Evolutionary conservation across 2,113 vertebrate genomes (phyloP), one percentile per base, ranked within the genome.

Genomic region (Pygoscelis adeliae): DNA sequence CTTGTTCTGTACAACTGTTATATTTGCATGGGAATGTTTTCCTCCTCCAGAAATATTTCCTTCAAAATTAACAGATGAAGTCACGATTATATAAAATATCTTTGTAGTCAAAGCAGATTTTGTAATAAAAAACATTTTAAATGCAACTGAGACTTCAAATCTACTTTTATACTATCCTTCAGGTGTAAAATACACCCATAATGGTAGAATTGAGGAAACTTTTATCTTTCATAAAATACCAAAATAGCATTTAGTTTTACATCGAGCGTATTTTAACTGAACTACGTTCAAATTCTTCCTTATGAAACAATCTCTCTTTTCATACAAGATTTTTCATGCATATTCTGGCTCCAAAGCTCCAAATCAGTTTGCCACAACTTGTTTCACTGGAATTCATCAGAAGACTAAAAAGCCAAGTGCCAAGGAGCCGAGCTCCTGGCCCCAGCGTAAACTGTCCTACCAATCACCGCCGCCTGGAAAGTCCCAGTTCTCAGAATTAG

Each of bases 281-380:
- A 91, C 88, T 97, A 66, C 88, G 89, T 96, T 97, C 80, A 96
- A 97, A 95, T 96, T 90, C 91, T 70, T 90, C 93, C 93, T 98
- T 52, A 95, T 6, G 8, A 97, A 97, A 91, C 19, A 44, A 82
- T 65, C 88, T 79, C 85, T 84, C 82, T 88, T 97, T 96, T 79
- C 74, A 88, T 73, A 96, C 97, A 97, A 91, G 96, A 92, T 83
- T 90, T 96, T 95, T 96, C 93, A 85, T 91, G 96, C 81, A 96
- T 85, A 94, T 94, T 87, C 83, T 50, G 95, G 95, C 97, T 93
- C 79, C 84, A 90, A 80, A 94, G 87, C 93, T 85, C 77, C 6
- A 89, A 77, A 79, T 97, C 87, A 82, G 93, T 97, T 97, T 77
- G 97, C 98, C 97, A 95, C 63, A 76, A 97, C 98, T 96, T 97